Base-by-base conservation (phyloP, 2,113 vertebrate genomes). In the Chaetorhynchus papuensis region DNA sequence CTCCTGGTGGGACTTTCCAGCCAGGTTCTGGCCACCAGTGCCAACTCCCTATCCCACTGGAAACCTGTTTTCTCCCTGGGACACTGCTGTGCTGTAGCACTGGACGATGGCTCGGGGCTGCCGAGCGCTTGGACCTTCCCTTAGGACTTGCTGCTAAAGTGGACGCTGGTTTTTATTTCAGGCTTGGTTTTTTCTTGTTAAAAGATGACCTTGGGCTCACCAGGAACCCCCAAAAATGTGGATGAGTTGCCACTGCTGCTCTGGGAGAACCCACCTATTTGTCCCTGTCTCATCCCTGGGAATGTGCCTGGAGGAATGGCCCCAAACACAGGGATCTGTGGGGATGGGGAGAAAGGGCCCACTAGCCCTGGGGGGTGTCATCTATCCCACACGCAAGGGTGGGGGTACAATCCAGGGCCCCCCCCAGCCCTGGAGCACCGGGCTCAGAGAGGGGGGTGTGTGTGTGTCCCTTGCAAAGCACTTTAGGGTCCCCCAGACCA, bases 401-500 rank as follows among this genome's bases (percentile, higher is more conserved):
- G 10, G 31, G 71, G 63, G 11, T 80, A 12, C 76, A 80, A 6
- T 24, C 28, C 9, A 26, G 37, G 60, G 9, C 9, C 12, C 15
- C 12, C 15, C 35, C 45, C 45, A 50, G 28, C 66, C 42, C 33
- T 49, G 71, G 74, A 82, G 65, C 66, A 50, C 16, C 0, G 3
- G 53, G 53, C 53, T 53, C 1, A 24, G 72, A 63, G 71, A 4
- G 22, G 23, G 5, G 3, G 2, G 16, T 13, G 3, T 23, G 12
- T 39, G 37, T 21, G 31, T 68, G 41, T 87, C 68, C 80, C 66
- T 54, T 82, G 82, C 85, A 93, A 90, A 96, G 96, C 95, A 95
- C 94, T 97, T 96, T 95, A 91, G 76, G 74, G 78, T 84, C 60
- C 60, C 37, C 35, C 69, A 59, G 64, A 28, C 24, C 52, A 33